phyloP scores from a whole-genome alignment of 2,113 vertebrate genomes.

The Dolichallabes microphthalmus region DNA sequence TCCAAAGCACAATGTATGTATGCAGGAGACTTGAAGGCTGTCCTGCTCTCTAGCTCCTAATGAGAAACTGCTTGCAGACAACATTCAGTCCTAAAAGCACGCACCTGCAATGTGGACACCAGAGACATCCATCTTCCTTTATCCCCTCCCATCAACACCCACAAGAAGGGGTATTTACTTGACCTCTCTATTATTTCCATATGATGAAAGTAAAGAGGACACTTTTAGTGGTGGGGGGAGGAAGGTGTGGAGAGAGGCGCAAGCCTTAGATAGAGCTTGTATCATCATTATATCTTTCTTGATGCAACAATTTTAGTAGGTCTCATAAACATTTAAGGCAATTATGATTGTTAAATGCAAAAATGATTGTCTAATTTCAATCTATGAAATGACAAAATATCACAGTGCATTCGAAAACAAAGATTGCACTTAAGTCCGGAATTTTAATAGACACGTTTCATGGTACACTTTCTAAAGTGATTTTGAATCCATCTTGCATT shows the following conservation, averaged over 20 bases:
- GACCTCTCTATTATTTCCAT: conserved; percentile 61
- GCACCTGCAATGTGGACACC: conserved; percentile 74
- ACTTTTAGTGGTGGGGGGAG: conserved; percentile 43
- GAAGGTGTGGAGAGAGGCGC: conserved; percentile 37
- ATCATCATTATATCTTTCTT: not conserved
- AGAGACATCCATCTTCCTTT: conserved; percentile 70
- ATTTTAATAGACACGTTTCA: not conserved
- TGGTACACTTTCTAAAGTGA: not conserved
- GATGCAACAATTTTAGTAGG: not conserved
- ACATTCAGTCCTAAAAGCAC: conserved; percentile 65
- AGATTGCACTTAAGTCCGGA: not conserved
- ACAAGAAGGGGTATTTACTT: conserved; percentile 64
- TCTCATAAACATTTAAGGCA: conserved; percentile 1
- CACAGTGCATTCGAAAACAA: not conserved
- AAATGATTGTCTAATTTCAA: too few species aligned
- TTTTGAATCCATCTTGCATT: conserved; percentile 4
- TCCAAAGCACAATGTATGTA: conserved; percentile 67
- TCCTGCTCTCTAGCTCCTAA: conserved; percentile 66
- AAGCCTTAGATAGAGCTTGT: not conserved
- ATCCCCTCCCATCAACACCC: conserved; percentile 63
- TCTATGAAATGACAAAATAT: not conserved
- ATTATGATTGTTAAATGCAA: not conserved
- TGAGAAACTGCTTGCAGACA: conserved; percentile 70
- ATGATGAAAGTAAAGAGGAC: conserved; percentile 62
- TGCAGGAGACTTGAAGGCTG: conserved; percentile 65